These are phyloP conservation scores for Corynorhinus townsendii DNA, from an alignment of 2,113 vertebrate genomes.

Conservation along the genomic window DNA sequence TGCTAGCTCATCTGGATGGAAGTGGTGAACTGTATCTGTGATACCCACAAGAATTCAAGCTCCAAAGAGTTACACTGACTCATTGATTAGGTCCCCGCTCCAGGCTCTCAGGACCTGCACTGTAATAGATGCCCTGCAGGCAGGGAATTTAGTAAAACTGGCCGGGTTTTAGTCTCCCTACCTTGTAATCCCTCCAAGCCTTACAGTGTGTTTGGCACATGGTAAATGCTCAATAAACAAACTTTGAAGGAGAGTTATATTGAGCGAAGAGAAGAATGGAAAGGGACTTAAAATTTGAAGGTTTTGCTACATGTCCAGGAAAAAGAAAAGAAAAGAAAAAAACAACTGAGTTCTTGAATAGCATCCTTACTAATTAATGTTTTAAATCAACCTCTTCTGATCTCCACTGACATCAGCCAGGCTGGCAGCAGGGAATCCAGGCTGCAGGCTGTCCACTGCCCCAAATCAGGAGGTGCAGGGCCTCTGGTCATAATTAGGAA, in stretches of 20 bases:
- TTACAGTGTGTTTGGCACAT: not conserved
- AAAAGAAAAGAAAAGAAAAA: rapidly evolving
- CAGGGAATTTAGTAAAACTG: not conserved
- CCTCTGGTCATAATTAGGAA: not conserved
- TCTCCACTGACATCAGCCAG: not conserved
- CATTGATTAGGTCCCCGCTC: not conserved
- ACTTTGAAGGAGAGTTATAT: not conserved
- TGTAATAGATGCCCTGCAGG: rapidly evolving
- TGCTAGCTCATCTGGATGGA: not conserved
- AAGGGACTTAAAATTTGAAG: not conserved
- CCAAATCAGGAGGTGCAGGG: not conserved
- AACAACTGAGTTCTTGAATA: not conserved
- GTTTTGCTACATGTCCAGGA: not conserved
- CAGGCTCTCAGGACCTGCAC: not conserved
- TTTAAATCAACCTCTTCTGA: slow-evolving; percentile 12
- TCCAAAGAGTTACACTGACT: not conserved
- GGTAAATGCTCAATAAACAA: not conserved
- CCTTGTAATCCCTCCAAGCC: too few species aligned
- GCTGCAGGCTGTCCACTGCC: not conserved
- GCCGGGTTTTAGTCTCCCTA: not conserved
- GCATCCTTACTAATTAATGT: not conserved
- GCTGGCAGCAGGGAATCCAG: not conserved
- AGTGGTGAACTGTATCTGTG: not conserved
- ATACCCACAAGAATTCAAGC: not conserved
- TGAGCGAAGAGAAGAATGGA: not conserved